A percentile compares a stretch with the other conserved stretches of the same genome.
phyloP scores from a whole-genome alignment of 2,888 invertebrate genomes.

The Acronicta leporina region DNA sequence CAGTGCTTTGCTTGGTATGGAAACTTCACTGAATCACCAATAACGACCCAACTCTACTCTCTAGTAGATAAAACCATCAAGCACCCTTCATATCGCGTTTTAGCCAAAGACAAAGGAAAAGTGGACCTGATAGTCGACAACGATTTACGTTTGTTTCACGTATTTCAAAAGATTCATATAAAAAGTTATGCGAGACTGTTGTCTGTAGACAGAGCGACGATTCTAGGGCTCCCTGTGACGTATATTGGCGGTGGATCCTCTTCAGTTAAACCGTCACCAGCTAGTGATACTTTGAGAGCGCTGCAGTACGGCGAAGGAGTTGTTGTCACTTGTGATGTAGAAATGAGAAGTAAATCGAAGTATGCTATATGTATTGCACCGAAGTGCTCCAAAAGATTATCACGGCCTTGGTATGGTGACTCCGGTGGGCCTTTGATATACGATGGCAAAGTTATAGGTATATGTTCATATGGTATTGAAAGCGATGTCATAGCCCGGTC shows the following conservation, averaged over 20 bases:
- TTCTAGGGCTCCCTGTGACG: constrained; percentile 5
- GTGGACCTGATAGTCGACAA: neutral
- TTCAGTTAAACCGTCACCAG: neutral
- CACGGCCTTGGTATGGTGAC: neutral
- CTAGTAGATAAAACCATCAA: constrained; percentile 1
- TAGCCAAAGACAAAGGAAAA: neutral
- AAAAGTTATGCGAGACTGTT: neutral
- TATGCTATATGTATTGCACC: constrained; percentile 4
- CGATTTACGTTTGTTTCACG: constrained; percentile 12
- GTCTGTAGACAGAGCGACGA: neutral
- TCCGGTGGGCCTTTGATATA: constrained; percentile 13
- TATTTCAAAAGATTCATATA: neutral
- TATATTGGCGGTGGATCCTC: neutral
- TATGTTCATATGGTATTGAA: constrained; percentile 5
- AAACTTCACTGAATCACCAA: constrained; percentile 8
- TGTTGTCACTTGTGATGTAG: neutral
- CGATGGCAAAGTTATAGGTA: constrained; percentile 1
- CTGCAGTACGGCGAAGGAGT: constrained; percentile 2
- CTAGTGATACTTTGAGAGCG: neutral
- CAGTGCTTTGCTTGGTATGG: neutral
- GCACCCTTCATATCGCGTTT: constrained; percentile 6
- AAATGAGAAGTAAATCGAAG: neutral
- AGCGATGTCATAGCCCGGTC: neutral
- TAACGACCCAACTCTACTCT: neutral
- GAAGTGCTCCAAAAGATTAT: constrained; percentile 1